Evolutionary conservation across 2,888 invertebrate genomes (phyloP), one percentile per base, ranked within the genome.

Genomic region (Drosophila pseudotakahashii): DNA sequence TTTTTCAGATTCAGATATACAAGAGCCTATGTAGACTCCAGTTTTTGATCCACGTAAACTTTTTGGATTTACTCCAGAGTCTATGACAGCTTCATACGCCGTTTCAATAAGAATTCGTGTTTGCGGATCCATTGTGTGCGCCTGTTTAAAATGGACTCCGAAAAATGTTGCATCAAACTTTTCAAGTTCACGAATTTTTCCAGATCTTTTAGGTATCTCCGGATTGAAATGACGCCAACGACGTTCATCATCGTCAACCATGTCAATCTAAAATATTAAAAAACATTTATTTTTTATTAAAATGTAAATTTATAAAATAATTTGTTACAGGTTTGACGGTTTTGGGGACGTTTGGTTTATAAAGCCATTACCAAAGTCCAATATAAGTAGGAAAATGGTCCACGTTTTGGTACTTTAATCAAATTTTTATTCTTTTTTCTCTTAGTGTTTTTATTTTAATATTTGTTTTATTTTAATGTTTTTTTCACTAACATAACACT

Each of bases 101-200:
- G 95, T 94, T 91, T 96, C 97, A 76, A 97, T 92, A 54, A 97
- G 91, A 64, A 97, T 94, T 72, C 97, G 93, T 78, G 96, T 95
- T 93, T 96, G 96, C 0, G 96, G 96, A 89, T 96, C 96, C 94
- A 96, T 94, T 54, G 94, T 94, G 80, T 96, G 95, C 0, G 95
- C 95, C 89, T 96, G 96, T 77, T 95, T 95, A 77, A 94, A 95
- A 79, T 95, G 95, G 26, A 96, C 94, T 0, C 95, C 95, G 89
- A 96, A 96, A 91, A 96, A 96, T 0, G 94, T 94, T 0, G 96
- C 95, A 88, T 96, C 96, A 88, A 96, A 97, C 86, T 96, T 96
- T 75, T 94, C 93, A 13, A 96, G 93, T 77, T 94, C 93, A 81
- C 94, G 93, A 57, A 96, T 93, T 90, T 96, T 96, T 32, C 97